Evolutionary conservation across 2,888 invertebrate genomes (phyloP), one percentile per base, ranked within the genome.

Genomic region (Thereva unica): DNA sequence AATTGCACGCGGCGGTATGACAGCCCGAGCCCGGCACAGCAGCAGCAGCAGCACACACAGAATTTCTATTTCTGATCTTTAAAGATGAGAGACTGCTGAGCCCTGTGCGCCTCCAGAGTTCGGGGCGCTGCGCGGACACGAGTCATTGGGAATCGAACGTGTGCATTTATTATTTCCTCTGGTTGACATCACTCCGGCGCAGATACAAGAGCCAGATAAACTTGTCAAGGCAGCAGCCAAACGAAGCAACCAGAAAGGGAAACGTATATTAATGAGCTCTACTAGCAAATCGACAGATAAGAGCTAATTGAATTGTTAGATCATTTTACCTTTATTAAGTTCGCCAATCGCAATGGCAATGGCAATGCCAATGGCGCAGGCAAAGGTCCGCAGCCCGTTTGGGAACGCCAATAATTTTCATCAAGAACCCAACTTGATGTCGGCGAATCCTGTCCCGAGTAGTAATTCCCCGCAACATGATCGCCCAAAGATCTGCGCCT

Each of bases 241-340:
- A 54, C 37, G 35, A 42, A 64, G 53, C 3, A 35, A 50, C 23
- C 50, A 64, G 55, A 54, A 53, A 50, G 64, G 64, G 67, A 56
- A 72, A 71, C 71, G 70, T 70, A 70, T 73, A 73, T 71, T 73
- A 72, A 73, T 73, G 72, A 72, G 73, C 67, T 69, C 66, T 67
- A 70, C 69, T 71, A 70, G 73, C 71, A 71, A 72, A 71, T 72
- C 72, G 69, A 70, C 71, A 71, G 72, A 72, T 73, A 72, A 73
- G 71, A 72, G 70, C 73, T 73, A 73, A 73, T 73, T 73, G 73
- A 73, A 73, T 72, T 73, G 73, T 73, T 73, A 71, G 72, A 73
- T 72, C 71, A 71, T 72, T 71, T 71, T 72, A 69, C 71, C 71
- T 47, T 64, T 55, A 64, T 64, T 55, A 54, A 64, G 47, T 38